Evolutionary conservation across 2,797 vertebrate genomes (phyloP), one percentile per base, ranked within the genome.

Genomic region (Hipposideros larvatus): DNA sequence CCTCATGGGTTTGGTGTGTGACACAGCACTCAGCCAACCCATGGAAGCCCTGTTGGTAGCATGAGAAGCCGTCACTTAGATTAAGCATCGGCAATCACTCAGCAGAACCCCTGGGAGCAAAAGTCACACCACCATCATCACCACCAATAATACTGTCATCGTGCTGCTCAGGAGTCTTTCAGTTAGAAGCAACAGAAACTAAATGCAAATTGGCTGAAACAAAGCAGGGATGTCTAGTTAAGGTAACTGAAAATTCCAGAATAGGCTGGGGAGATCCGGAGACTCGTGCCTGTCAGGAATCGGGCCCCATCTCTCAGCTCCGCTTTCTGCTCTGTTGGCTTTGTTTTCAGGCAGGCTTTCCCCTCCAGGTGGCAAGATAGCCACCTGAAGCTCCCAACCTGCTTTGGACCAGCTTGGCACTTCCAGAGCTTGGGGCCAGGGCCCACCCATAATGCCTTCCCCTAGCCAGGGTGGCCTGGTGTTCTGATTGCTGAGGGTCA

Each of bases 201-300:
- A 53, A 78, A 21, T 74, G 34, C 13, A 28, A 59, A 37, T 53
- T 71, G 55, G 48, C 75, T 74, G 31, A 34, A 91, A 70, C 24
- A 19, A 74, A 87, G 15, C 11, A 75, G 8, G 31, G 15, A 43
- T 19, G 63, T 77, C 78, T 74, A 70, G 74, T 59, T 79, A 65
- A 90, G 53, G 51, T 46, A 43, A 53, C 53, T 85, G 80, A 63
- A 75, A 80, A 85, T 61, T 86, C 83, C 78, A 43, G 70, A n/a
- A 22, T 14, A 63, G 84, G 51, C 71, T 51, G 66, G 71, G 70
- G 88, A 10, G 34, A 82, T 87, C 51, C 57, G 95, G 66, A 55
- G 22, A 31, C 41, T 66, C 26, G 2, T 26, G 22, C 14, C 4
- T 21, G 9, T 75, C 37, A 70, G 28, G 65, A 66, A 10, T 75